Conservation (phyloP, 30 jellyfish, hydroid and myxozoan genomes). For the Aurelia aurita region DNA sequence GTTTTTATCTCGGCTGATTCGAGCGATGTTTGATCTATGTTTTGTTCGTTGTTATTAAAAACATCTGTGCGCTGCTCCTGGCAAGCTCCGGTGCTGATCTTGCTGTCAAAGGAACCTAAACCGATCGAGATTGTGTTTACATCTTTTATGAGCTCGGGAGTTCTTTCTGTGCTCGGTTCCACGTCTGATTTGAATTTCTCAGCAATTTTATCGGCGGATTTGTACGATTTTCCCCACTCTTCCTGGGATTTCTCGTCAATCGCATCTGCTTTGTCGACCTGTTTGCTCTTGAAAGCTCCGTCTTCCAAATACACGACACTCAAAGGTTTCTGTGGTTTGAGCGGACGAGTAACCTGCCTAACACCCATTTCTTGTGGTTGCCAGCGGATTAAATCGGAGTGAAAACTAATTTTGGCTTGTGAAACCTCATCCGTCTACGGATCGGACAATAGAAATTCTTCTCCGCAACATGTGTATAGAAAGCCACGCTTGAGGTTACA, state of each 20-base stretch:
- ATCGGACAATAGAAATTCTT: conserved; percentile 32
- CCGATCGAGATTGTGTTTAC: not conserved
- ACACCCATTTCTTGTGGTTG: conserved; percentile 75
- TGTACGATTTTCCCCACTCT: not conserved
- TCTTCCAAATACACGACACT: conserved; percentile 56
- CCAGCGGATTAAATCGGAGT: conserved; percentile 41
- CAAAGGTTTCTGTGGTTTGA: conserved; percentile 65
- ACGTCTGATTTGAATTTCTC: not conserved
- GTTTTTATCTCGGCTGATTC: not conserved
- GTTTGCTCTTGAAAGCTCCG: conserved; percentile 26
- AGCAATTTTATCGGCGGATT: not conserved
- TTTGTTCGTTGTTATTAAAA: not conserved
- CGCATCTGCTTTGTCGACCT: conserved; percentile 20
- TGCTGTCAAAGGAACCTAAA: not conserved
- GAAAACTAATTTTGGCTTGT: conserved; percentile 63
- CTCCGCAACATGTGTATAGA: conserved; percentile 38
- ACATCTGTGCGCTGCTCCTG: not conserved
- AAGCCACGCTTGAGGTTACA: not conserved
- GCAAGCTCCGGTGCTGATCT: not conserved
- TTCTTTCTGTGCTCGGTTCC: not conserved
- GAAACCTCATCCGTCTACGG: conserved; percentile 50
- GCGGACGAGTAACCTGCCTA: conserved; percentile 63
- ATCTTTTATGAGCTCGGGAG: not conserved
- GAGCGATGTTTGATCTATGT: not conserved
- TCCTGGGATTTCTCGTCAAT: not conserved